Base-by-base conservation (phyloP, 2,797 vertebrate species). In the Schizothorax lantsangensis region DNA sequence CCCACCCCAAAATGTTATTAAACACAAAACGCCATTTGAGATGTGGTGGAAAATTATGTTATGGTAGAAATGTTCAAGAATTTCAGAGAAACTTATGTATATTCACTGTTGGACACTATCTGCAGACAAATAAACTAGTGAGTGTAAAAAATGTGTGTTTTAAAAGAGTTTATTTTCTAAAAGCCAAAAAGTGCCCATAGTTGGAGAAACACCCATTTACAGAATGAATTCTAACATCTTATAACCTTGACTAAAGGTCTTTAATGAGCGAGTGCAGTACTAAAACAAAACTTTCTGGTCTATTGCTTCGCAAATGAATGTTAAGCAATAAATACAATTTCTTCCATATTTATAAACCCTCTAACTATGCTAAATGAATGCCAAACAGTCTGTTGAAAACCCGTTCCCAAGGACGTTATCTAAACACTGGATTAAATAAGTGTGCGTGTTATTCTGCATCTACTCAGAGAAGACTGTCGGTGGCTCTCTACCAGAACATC, bases 401-500 rank as follows among this genome's bases (percentile, higher is more conserved):
- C 33, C 26, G 45, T 57, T 54, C 45, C 75, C 57, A 74, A 79
- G 66, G 66, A 72, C 36, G 52, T 85, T 81, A 77, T 86, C 81
- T 57, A 73, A 83, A 86, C 69, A 75, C 33, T 79, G 71, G 26
- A 66, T 81, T 81, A 74, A 57, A 79, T 68, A 59, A 77, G 47
- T 86, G 45, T 73, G 47, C 45, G 74, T 68, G 81, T 52, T 62
- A 62, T 69, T 81, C 87, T 47, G 85, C 52, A 81, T 84, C 79
- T 74, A 69, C 84, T 68, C 73, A 66, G 36, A 40, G 43, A 79
- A 80, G 68, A 74, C 75, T 75, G 52, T 43, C 8, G 38, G 69
- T 69, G 38, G 81, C 78, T 80, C 43, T 72, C 79, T 62, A 81
- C 87, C 79, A 82, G 84, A 87, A 75, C 19, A 86, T 79, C 81